These are phyloP conservation scores for Gallinago nigripennis DNA, from an alignment of 2,797 vertebrate species.

Conservation along the genomic window DNA sequence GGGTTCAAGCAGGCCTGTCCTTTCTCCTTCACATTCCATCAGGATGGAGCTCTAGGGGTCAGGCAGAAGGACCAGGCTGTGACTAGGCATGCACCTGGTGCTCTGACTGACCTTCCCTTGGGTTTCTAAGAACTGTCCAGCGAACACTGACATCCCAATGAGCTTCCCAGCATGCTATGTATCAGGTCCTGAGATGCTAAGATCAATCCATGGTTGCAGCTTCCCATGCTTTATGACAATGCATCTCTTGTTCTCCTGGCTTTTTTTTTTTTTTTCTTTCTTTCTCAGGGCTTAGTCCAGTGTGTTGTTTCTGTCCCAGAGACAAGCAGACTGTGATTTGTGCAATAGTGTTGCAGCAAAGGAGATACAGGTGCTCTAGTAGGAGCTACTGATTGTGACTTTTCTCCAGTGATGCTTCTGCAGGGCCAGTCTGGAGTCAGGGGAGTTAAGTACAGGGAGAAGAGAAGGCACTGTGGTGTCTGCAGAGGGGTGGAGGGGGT, in stretches of 20 bases:
- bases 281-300: background rate
- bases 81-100: background rate
- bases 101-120: background rate
- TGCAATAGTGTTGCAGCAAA: background rate
- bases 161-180: background rate
- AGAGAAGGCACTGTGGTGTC: background rate
- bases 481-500: background rate
- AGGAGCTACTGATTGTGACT: background rate
- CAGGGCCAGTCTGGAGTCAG: background rate
- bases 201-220: background rate
- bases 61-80: background rate
- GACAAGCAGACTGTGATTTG: background rate
- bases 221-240: background rate
- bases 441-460: background rate
- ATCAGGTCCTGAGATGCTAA: background rate
- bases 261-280: background rate
- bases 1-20: background rate
- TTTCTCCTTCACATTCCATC: background rate
- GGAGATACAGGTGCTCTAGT: background rate
- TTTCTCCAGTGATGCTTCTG: background rate
- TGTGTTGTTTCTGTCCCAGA: background rate
- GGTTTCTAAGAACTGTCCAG: background rate
- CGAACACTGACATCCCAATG: background rate
- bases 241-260: background rate
- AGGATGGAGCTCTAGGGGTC: background rate